Evolutionary conservation across 1,140 invertebrate genomes (phyloP), one percentile per base, ranked within the genome.

Genomic region (Drosophila tropicalis): DNA sequence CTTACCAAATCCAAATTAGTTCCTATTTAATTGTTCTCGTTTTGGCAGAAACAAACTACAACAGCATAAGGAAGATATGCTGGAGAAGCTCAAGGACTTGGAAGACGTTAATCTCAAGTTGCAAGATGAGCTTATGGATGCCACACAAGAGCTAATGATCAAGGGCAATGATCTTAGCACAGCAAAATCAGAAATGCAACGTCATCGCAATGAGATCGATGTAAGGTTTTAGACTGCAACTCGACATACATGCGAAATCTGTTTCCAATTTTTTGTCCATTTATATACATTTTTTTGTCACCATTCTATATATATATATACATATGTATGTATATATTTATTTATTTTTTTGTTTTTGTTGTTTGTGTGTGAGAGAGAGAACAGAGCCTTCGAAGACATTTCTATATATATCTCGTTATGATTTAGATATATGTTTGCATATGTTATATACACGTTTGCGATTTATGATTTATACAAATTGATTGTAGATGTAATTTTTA

Each of bases 31-130:
- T 32, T 22, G 12, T 22, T 15, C 3, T 17, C 5, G n/a, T 9
- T 17, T 4, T 13, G 2, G 17, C 9, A 92, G 91, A 63, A 92
- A 92, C 68, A 92, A 91, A 79, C 68, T 92, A 61, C 91, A 92
- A 72, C 82, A 92, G 75, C 91, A 90, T 71, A 92, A 92, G 70
- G 91, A 91, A 62, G 91, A 92, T 63, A 90, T 92, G 86, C 74
- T 92, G 34, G 93, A 93, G 83, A 93, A 94, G 82, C 72, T 93
- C 65, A 93, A 93, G 85, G 93, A 94, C 72, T 93, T 93, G 91
- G 93, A 94, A 79, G 81, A 92, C 68, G 82, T 93, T 6, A 93
- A 93, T 22, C 90, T 93, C 1, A 92, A 93, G 84, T 78, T 94
- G 70, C 93, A 93, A 76, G 91, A 90, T 15, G 93, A 94, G 84